Evolutionary conservation across 2,113 vertebrate species (phyloP).

Genomic region (Mesocricetus auratus): DNA sequence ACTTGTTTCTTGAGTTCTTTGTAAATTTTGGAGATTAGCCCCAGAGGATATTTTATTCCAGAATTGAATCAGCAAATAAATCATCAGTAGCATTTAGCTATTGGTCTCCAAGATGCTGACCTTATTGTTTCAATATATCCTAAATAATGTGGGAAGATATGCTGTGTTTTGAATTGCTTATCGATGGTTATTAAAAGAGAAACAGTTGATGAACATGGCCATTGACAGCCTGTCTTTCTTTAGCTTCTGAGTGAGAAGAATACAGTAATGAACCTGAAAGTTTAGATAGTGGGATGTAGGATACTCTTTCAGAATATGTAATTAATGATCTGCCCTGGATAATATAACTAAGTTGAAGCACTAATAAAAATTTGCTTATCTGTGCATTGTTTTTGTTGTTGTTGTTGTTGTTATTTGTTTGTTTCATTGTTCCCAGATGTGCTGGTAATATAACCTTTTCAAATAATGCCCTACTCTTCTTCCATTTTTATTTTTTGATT

Average conservation of each 20-base stretch:
- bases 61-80: not conserved
- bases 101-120: not conserved
- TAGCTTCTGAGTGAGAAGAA: not conserved
- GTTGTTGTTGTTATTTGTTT: too few relatives aligned
- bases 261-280: not conserved
- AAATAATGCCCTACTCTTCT: conserved; percentile 40
- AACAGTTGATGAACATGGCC: not conserved
- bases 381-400: not conserved
- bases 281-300: not conserved
- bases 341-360: not conserved
- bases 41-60: not conserved
- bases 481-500: too few relatives aligned
- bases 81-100: not conserved
- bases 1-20: too few relatives aligned
- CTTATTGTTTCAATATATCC: not conserved
- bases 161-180: conserved; percentile 5
- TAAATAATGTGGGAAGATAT: not conserved
- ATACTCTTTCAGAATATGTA: not conserved
- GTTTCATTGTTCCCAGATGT: conserved; percentile 49
- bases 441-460: conserved; percentile 13
- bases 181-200: not conserved
- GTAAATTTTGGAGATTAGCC: too few relatives aligned
- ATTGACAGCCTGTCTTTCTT: not conserved
- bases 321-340: not conserved
- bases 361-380: conserved; percentile 54